phyloP scores from a whole-genome alignment of 2,113 vertebrate genomes.

The Herpetotheres cachinnans region DNA sequence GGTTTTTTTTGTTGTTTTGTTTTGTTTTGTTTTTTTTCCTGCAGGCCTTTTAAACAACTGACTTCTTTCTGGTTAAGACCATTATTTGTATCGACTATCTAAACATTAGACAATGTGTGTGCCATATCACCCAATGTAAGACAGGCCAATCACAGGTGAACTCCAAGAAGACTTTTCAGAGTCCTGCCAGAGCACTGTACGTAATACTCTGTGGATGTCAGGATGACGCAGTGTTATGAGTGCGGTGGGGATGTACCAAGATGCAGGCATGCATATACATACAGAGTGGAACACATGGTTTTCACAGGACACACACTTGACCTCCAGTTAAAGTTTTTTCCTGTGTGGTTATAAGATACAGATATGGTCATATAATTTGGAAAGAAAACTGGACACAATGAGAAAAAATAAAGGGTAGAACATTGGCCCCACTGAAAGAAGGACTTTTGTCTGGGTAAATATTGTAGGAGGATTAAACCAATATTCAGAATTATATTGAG shows the following conservation, averaged over 20 bases:
- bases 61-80: neutral
- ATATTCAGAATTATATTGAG: neutral
- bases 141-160: neutral
- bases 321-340: neutral
- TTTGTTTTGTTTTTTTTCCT: neutral
- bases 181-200: neutral
- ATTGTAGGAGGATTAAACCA: neutral
- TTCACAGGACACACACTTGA: neutral
- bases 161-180: neutral
- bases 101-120: neutral
- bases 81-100: neutral
- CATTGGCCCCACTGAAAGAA: neutral
- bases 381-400: neutral
- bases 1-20: no score
- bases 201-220: neutral
- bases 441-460: neutral
- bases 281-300: neutral
- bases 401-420: neutral
- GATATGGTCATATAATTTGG: neutral
- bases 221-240: neutral
- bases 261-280: neutral
- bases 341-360: neutral
- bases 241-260: neutral
- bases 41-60: neutral
- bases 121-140: neutral